Evolutionary conservation across 2,888 invertebrate species (phyloP), one percentile per base, ranked within the genome.

Genomic region (Xestobium rufovillosum): DNA sequence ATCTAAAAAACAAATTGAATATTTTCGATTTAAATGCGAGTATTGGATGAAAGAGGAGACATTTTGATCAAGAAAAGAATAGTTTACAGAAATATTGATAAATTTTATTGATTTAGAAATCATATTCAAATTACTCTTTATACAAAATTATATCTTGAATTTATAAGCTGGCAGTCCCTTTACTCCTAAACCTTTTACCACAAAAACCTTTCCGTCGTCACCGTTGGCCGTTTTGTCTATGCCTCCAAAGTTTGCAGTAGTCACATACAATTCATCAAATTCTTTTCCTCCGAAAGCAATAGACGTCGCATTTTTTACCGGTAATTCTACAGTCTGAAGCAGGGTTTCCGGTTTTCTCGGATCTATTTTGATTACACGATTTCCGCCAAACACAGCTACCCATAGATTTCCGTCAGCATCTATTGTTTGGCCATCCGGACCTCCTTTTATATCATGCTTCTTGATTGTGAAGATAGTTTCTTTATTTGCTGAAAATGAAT

Each of bases 331-430:
- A 42, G 69, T 69, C 41, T 74, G 67, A 2, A 83, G 63, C 1
- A 83, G 59, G 42, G 71, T 68, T 40, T 29, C 78, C 68, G 23
- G 49, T 40, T 65, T 60, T 2, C 52, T 52, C 0, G 78, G 75
- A 54, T 78, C 72, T 14, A 78, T 65, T 56, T 75, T 56, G n/a
- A 62, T 47, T 27, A 81, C 69, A 55, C 75, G 71, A n/a, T 73
- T 70, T 2, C 78, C 83, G 44, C 75, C 73, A 55, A 79, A 86
- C 55, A 79, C 78, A 32, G 84, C 83, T 19, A 87, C 72, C 81
- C 86, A 87, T 6, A 87, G 67, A 57, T 81, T 80, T 4, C 80
- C 85, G 43, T 84, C 77, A 0, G 73, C 71, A 63, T 87, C 87
- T 36, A 83, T 80, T 44, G 83, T 80, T 80, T 86, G 81, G 12